Conservation (phyloP, 1,140 invertebrate genomes). For the Drosophila pseudoobscura region DNA sequence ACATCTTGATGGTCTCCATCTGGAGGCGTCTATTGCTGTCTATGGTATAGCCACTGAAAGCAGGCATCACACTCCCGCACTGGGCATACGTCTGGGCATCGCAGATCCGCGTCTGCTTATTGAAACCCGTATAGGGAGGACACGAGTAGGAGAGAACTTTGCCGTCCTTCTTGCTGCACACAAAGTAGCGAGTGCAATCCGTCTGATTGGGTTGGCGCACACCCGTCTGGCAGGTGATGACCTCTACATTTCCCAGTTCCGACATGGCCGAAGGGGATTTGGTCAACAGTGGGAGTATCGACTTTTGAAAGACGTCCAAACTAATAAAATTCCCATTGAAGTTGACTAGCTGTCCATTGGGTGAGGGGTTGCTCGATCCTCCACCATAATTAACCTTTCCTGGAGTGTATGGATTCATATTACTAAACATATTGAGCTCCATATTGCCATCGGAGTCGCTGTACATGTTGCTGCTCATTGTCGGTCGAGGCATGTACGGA, state of each 20-base stretch:
- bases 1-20: slow-evolving; percentile 67
- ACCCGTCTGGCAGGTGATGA: slow-evolving; percentile 83
- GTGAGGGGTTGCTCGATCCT: background rate
- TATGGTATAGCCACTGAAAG: slow-evolving; percentile 58
- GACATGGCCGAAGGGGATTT: slow-evolving; percentile 31
- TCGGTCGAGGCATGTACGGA: slow-evolving; percentile 49
- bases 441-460: slow-evolving; percentile 59
- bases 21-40: slow-evolving; percentile 66
- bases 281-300: slow-evolving; percentile 72
- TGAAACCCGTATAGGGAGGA: slow-evolving; percentile 84
- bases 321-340: slow-evolving; percentile 81
- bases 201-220: slow-evolving; percentile 84
- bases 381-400: slow-evolving; percentile 27
- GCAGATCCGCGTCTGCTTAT: slow-evolving; percentile 83
- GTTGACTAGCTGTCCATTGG: slow-evolving; percentile 65
- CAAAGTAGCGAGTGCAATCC: slow-evolving; percentile 84
- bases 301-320: slow-evolving; percentile 74
- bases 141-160: slow-evolving; percentile 84
- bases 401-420: slow-evolving; percentile 12
- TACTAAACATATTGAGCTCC: slow-evolving; percentile 60
- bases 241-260: slow-evolving; percentile 73
- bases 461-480: slow-evolving; percentile 65
- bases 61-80: slow-evolving; percentile 64
- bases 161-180: slow-evolving; percentile 83
- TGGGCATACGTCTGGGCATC: slow-evolving; percentile 80